Evolutionary conservation across 2,888 invertebrate genomes (phyloP).

Genomic region (Crioceris asparagi): DNA sequence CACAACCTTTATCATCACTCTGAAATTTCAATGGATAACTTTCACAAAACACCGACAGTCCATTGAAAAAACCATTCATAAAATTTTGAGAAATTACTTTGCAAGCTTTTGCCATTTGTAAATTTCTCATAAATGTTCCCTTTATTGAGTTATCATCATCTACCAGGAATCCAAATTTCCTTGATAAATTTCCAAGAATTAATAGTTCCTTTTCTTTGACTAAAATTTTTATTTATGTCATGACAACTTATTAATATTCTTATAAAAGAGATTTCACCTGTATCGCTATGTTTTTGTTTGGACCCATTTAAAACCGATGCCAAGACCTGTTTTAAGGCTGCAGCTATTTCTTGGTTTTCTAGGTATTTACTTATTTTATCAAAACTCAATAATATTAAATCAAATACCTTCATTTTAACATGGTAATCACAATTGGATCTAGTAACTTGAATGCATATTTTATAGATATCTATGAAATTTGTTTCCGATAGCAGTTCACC

Average conservation of each 20-base stretch:
- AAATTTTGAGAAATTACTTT: slow-evolving; percentile 17
- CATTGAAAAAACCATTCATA: slow-evolving; percentile 26
- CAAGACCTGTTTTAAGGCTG: not conserved
- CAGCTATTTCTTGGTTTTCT: not conserved
- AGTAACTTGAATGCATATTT: slow-evolving; percentile 23
- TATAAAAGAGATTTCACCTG: too few species aligned
- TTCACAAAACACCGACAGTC: slow-evolving; percentile 26
- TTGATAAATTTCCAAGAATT: slow-evolving; percentile 26
- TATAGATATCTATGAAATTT: slow-evolving; percentile 25
- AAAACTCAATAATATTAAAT: slow-evolving; percentile 24
- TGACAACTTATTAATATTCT: too few species aligned
- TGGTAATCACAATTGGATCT: slow-evolving; percentile 18
- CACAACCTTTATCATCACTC: slow-evolving; percentile 17
- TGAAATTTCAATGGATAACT: slow-evolving; percentile 22
- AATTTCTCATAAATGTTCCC: slow-evolving; percentile 18
- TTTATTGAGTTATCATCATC: slow-evolving; percentile 19
- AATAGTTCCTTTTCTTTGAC: slow-evolving; percentile 26
- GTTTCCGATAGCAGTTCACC: slow-evolving; percentile 22
- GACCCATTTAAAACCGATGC: not conserved
- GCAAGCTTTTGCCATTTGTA: slow-evolving; percentile 21
- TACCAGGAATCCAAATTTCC: slow-evolving; percentile 25
- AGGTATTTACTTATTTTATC: slow-evolving; percentile 14
- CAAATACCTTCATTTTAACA: slow-evolving; percentile 27
- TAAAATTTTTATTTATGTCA: slow-evolving; percentile 26
- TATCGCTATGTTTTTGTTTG: too few species aligned